A percentile compares a stretch with the other conserved stretches of the same genome.
Conservation (phyloP, 1,140 invertebrate genomes). For the Achatina immaculata region DNA sequence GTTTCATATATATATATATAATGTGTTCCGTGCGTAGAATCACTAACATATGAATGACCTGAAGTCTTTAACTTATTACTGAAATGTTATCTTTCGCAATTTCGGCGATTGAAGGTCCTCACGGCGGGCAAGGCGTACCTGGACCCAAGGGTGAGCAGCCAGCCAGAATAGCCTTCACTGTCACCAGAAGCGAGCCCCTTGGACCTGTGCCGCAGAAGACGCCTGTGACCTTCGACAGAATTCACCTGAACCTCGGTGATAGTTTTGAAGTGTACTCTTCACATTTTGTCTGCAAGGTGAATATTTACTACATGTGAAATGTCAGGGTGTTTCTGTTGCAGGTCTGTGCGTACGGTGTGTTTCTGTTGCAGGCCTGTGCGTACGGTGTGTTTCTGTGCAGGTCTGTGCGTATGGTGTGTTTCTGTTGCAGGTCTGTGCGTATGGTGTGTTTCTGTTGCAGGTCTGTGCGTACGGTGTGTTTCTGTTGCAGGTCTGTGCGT, state of each 20-base stretch:
- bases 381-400: no score
- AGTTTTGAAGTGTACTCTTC: conserved; percentile 67
- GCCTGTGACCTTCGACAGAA: conserved; percentile 65
- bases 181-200: conserved; percentile 60
- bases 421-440: no score
- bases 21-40: background rate
- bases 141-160: conserved; percentile 47
- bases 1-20: background rate
- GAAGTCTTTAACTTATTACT: background rate
- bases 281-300: conserved; percentile 66
- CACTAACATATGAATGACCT: background rate
- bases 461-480: no score
- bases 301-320: background rate
- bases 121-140: conserved; percentile 54
- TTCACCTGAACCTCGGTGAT: conserved; percentile 66
- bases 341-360: no score
- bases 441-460: no score
- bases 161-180: conserved; percentile 65
- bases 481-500: no score
- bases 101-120: no score
- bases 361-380: no score
- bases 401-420: no score
- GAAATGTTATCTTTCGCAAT: no score
- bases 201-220: conserved; percentile 68
- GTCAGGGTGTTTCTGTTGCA: no score